phyloP scores from a whole-genome alignment of 92 coral and sea anemone species.

The Virgularia gustaviana region DNA sequence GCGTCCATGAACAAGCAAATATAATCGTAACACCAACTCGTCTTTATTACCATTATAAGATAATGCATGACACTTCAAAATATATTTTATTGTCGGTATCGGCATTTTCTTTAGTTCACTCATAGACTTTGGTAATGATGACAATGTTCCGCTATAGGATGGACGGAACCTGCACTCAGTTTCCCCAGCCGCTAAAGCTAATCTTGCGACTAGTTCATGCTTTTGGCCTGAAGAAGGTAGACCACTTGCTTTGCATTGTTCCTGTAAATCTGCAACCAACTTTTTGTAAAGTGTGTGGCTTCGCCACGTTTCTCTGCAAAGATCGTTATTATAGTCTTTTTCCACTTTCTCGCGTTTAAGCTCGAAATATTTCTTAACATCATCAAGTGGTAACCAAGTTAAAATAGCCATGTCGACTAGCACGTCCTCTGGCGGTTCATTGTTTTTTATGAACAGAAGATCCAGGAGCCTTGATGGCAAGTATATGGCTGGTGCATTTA shows the following conservation, averaged over 20 bases:
- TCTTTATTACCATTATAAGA: neutral
- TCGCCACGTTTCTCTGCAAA: slow-evolving; percentile 52
- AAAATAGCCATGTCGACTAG: slow-evolving; percentile 20
- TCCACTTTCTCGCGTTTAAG: slow-evolving; percentile 32
- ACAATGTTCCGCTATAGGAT: neutral
- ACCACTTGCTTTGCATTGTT: slow-evolving; percentile 15
- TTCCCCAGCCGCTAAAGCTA: neutral
- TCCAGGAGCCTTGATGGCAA: slow-evolving; percentile 49
- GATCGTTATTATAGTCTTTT: slow-evolving; percentile 36
- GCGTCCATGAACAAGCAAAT: neutral
- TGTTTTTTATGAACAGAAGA: slow-evolving; percentile 33
- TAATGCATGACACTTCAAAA: neutral
- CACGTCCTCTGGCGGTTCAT: slow-evolving; percentile 40
- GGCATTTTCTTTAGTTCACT: neutral
- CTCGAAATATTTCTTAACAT: slow-evolving; percentile 31
- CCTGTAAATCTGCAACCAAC: slow-evolving; percentile 20
- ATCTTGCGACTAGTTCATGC: slow-evolving; percentile 40
- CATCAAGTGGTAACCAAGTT: slow-evolving; percentile 40
- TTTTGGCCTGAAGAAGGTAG: slow-evolving; percentile 40
- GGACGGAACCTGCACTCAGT: neutral
- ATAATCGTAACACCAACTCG: neutral
- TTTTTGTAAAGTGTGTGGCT: slow-evolving; percentile 44
- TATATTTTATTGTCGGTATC: neutral
- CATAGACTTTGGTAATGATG: neutral
- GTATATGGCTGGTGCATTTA: slow-evolving; percentile 23